phyloP scores from a whole-genome alignment of 1,140 invertebrate species.

The Cyphomyrmex costatus region DNA sequence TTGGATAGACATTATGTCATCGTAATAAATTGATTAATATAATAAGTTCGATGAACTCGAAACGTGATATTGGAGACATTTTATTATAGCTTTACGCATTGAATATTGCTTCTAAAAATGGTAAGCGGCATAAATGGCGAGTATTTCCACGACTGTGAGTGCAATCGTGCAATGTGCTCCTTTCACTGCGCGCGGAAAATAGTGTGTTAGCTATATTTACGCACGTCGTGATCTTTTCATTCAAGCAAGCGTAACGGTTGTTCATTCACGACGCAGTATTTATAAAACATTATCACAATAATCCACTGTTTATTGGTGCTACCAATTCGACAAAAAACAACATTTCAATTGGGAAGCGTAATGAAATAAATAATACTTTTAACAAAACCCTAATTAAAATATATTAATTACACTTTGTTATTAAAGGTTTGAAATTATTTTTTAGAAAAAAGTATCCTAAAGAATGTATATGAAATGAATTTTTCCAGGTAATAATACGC shows the following conservation, averaged over 20 bases:
- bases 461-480: background rate
- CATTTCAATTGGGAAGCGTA: background rate
- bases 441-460: slow-evolving; percentile 5
- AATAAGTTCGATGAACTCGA: slow-evolving; percentile 25
- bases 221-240: slow-evolving; percentile 47
- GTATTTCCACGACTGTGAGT: slow-evolving; percentile 30
- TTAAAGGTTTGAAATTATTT: background rate
- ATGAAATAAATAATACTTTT: background rate
- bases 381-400: background rate
- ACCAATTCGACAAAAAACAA: background rate
- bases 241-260: slow-evolving; percentile 35
- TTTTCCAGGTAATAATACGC: slow-evolving; percentile 8
- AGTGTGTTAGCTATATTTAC: slow-evolving; percentile 51
- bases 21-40: background rate
- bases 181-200: slow-evolving; percentile 56
- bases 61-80: background rate
- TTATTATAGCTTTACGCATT: background rate
- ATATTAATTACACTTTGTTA: background rate
- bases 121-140: slow-evolving; percentile 19
- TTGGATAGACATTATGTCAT: background rate
- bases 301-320: background rate
- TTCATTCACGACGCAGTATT: slow-evolving; percentile 44
- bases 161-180: slow-evolving; percentile 21
- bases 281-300: slow-evolving; percentile 13
- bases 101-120: slow-evolving; percentile 26